Base-by-base conservation (phyloP, 2,888 invertebrate species). In the Drosophila colorata region DNA sequence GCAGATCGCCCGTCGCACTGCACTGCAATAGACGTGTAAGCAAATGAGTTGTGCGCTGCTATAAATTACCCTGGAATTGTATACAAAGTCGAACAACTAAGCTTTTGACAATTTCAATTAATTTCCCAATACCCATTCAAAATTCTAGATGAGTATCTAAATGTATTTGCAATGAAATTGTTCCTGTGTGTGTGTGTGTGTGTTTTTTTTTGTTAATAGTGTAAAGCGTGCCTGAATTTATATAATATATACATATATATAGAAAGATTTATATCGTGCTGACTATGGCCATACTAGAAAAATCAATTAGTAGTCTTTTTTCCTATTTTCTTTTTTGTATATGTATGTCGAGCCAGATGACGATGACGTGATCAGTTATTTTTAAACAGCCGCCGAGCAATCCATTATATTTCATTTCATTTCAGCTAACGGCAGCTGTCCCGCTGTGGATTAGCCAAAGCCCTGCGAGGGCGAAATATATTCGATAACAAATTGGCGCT, bases 331-430 rank as follows among this genome's bases (percentile, higher is more conserved):
- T 13, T 13, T 33, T 33, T 78, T 64, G 55, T 61, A 48, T 40
- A 18, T 48, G 60, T 48, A 44, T 28, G 41, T 60, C 52, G 51
- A 46, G 63, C 40, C 68, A 67, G 74, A 81, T 78, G 78, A 65
- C 74, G 81, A 68, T 80, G 81, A 80, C 81, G 81, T 69, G 81
- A 78, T 67, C 74, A 20, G 63, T 67, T 81, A 78, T 78, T 81
- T 69, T 65, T 69, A 73, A 69, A 48, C 51, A 48, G 51, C 47
- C 55, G 55, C 41, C 31, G 16, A 66, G 43, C 52, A 67, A 55
- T 71, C 44, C 51, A 55, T 56, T 51, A 47, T 66, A 66, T 58
- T 41, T 56, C 65, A 52, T 23, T 28, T 57, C 8, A 52, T 23
- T 48, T 57, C 20, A 20, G 59, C 37, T 41, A 35, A 18, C 49